Percentiles rank a stretch among this genome's conserved stretches.
Evolutionary conservation across 2,113 vertebrate genomes (phyloP).

Genomic region (Phaethornis superciliosus): DNA sequence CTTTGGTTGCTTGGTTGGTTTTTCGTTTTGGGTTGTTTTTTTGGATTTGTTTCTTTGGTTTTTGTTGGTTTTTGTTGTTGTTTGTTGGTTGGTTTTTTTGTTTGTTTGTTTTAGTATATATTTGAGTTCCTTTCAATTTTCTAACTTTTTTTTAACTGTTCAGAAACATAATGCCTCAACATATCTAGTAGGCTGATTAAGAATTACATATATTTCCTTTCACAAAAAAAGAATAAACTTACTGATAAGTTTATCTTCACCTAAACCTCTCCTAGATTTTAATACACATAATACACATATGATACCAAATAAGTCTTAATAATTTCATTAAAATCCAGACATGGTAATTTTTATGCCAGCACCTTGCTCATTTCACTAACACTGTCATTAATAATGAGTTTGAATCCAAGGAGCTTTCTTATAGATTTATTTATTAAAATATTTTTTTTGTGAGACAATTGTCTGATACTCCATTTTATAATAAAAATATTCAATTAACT

Average conservation of each 20-base stretch:
- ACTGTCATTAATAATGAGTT: constrained; percentile 1
- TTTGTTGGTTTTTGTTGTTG: no score
- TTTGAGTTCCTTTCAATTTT: neutral
- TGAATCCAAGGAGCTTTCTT: constrained; percentile 31
- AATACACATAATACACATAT: neutral
- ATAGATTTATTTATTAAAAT: constrained; percentile 4
- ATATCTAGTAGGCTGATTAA: neutral
- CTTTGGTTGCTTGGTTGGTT: no score
- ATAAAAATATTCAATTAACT: neutral
- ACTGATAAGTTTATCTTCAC: neutral
- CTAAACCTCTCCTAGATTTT: neutral
- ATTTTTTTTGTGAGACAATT: neutral
- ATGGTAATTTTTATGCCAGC: neutral
- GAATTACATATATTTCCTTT: neutral
- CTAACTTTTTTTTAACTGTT: neutral
- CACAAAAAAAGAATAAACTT: neutral
- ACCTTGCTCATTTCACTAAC: constrained; percentile 11
- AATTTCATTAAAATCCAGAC: neutral
- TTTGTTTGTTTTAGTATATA: neutral
- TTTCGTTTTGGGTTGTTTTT: no score
- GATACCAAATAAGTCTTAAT: neutral
- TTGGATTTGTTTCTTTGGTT: no score
- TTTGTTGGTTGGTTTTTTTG: no score
- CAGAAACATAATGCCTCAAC: neutral
- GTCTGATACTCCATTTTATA: neutral